A percentile compares a stretch with the other conserved stretches of the same genome.
Conservation (phyloP, 37 sponge, comb jelly and placozoan genomes). For the Cliona cf. orientalis region DNA sequence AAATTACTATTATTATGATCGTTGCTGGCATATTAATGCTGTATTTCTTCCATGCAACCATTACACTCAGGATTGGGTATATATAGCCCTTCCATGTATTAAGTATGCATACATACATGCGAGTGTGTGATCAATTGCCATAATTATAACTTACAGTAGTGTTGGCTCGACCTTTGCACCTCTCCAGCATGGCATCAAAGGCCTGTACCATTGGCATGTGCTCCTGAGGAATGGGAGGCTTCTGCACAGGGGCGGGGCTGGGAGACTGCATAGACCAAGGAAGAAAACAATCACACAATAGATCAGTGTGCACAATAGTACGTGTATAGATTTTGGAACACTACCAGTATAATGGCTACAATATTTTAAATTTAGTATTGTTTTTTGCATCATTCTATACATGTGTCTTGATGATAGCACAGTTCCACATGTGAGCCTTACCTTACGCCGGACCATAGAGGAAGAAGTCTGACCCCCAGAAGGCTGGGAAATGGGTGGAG, state of each 20-base stretch:
- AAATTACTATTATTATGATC: not conserved
- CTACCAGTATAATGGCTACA: not conserved
- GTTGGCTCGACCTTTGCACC: conserved; percentile 51
- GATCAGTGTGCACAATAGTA: not conserved
- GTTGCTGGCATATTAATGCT: not conserved
- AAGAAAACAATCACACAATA: not conserved
- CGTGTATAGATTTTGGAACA: not conserved
- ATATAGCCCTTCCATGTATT: no score
- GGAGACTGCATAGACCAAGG: not conserved
- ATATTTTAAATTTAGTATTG: not conserved
- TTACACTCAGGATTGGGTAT: not conserved
- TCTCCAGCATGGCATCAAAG: conserved; percentile 62
- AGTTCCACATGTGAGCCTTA: not conserved
- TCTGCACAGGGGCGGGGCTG: conserved; percentile 36
- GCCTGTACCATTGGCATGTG: conserved; percentile 46
- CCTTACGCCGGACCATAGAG: not conserved
- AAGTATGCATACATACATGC: no score
- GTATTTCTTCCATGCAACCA: not conserved
- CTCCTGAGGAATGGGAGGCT: conserved; percentile 77
- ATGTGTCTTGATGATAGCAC: not conserved
- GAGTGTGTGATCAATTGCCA: no score
- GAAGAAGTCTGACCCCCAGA: not conserved
- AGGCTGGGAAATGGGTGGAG: conserved; percentile 6
- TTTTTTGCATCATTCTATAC: not conserved
- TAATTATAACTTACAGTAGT: conserved; percentile 47